phyloP scores from a whole-genome alignment of 2,888 invertebrate species.

The Athripsodes cinereus region DNA sequence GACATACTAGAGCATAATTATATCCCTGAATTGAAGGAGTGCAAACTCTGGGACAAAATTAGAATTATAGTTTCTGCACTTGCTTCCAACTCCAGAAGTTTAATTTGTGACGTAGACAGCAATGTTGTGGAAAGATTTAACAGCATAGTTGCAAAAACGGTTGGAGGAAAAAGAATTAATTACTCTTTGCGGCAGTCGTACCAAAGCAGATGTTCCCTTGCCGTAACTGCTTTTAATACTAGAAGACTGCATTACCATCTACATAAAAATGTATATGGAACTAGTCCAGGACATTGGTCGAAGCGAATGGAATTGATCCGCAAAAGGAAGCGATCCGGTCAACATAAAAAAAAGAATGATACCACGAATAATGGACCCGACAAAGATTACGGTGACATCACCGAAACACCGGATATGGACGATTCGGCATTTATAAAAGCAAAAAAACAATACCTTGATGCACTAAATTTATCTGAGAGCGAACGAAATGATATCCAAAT shows the following conservation, averaged over 20 bases:
- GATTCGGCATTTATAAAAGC: neutral
- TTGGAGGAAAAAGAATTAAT: neutral
- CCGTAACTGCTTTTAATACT: neutral
- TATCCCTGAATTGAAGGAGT: neutral
- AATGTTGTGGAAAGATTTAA: neutral
- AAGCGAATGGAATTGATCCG: neutral
- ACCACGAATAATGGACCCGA: neutral
- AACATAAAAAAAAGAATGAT: neutral
- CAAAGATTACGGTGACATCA: neutral
- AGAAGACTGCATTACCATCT: neutral
- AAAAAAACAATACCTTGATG: neutral
- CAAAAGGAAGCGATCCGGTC: neutral
- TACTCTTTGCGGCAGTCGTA: neutral
- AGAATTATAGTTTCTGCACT: neutral
- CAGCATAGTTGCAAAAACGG: neutral
- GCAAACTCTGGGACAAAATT: neutral
- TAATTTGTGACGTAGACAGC: neutral
- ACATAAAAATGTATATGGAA: neutral
- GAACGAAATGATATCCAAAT: neutral
- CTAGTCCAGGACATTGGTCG: neutral
- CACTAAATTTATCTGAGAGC: neutral
- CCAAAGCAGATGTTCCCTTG: neutral
- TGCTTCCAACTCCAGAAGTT: neutral
- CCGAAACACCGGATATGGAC: neutral
- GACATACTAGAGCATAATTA: too few species aligned